Conservation (phyloP, 2,113 vertebrate species). For the Macquaria australasica region DNA sequence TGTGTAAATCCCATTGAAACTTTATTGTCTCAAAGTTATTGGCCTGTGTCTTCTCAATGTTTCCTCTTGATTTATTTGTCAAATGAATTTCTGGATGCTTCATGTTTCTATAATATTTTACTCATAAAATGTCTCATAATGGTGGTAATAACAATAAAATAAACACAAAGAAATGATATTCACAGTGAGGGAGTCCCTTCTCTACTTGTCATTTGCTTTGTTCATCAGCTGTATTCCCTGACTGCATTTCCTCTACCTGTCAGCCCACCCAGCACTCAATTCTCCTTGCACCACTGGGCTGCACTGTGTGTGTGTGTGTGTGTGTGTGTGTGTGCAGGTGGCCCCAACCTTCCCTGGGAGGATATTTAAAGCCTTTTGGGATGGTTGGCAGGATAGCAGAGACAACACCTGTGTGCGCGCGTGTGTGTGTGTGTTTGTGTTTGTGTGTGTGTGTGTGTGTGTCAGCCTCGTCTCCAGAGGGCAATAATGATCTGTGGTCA, state of each 20-base stretch:
- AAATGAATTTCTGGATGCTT: not conserved
- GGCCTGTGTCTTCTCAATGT: not conserved
- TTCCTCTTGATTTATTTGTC: not conserved
- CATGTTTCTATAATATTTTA: not conserved
- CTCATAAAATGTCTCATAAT: not conserved
- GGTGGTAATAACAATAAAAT: not conserved
- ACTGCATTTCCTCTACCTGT: conserved; percentile 41
- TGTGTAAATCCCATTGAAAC: not conserved
- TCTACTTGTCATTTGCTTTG: conserved; percentile 41
- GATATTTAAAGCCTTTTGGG: conserved; percentile 47
- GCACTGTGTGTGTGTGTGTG: conserved; percentile 8
- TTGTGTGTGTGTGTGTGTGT: conserved; percentile 22
- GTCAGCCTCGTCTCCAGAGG: conserved; percentile 28
- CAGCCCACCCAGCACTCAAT: conserved; percentile 34
- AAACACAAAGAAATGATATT: not conserved
- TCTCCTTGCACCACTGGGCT: conserved; percentile 58
- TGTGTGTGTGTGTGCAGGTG: not conserved
- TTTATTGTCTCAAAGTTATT: not conserved
- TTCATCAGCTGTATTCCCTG: conserved; percentile 38
- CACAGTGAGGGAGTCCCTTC: conserved; percentile 2
- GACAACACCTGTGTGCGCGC: conserved; percentile 29
- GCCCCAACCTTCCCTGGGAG: conserved; percentile 14
- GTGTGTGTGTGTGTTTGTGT: conserved; percentile 26
- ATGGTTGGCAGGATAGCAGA: conserved; percentile 12
- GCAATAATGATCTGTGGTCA: conserved; percentile 55